These are phyloP conservation scores for Drosophila equinoxialis DNA, from an alignment of 1,140 invertebrate genomes.

Conservation along the genomic window DNA sequence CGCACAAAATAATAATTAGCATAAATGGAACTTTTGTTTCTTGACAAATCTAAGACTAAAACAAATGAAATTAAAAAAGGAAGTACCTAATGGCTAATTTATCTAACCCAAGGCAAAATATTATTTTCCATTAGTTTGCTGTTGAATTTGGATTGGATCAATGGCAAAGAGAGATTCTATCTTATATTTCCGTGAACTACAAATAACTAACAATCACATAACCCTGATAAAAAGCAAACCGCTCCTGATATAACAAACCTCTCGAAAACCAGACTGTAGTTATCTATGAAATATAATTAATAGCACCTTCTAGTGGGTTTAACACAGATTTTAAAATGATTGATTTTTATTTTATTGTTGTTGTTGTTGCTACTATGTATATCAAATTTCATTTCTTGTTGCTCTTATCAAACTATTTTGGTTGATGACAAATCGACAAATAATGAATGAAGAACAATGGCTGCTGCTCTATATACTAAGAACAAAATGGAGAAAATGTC, in stretches of 20 bases:
- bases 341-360: constrained; percentile 58
- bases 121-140: too few relatives aligned
- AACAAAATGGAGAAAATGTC: constrained; percentile 1
- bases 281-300: not conserved
- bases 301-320: not conserved
- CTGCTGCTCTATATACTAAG: constrained; percentile 46
- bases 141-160: too few relatives aligned
- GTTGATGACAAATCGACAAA: constrained; percentile 37
- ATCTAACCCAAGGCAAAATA: too few relatives aligned
- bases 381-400: constrained; percentile 31
- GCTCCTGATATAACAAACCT: not conserved
- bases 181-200: too few relatives aligned
- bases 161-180: too few relatives aligned
- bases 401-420: constrained; percentile 74
- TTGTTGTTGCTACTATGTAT: constrained; percentile 15
- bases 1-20: too few relatives aligned
- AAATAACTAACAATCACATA: too few relatives aligned
- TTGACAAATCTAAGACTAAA: too few relatives aligned
- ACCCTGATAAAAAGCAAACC: not conserved
- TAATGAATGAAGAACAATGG: constrained; percentile 22
- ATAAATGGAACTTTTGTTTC: too few relatives aligned
- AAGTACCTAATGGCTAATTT: too few relatives aligned
- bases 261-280: not conserved
- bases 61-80: too few relatives aligned
- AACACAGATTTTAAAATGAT: constrained; percentile 57